A percentile compares a stretch with the other conserved stretches of the same genome.
Evolutionary conservation across 2,113 vertebrate species (phyloP).

Genomic region (Mirounga angustirostris): DNA sequence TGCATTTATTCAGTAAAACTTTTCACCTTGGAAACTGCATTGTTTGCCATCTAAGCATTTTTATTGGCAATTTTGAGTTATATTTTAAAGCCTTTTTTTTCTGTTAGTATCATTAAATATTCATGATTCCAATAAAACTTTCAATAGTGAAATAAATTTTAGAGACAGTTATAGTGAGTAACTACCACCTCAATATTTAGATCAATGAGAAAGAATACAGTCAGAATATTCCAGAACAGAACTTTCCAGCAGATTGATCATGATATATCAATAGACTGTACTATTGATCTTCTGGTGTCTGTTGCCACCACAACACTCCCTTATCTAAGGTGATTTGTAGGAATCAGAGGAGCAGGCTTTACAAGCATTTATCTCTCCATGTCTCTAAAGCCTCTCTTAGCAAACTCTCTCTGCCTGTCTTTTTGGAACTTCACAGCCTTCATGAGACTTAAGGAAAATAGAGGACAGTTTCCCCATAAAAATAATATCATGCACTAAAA

Average conservation of each 20-base stretch:
- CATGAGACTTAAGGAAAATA: neutral
- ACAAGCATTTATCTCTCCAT: neutral
- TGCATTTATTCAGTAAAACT: conserved; percentile 71
- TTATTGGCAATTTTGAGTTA: conserved; percentile 56
- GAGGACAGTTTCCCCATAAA: neutral
- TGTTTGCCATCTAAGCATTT: conserved; percentile 73
- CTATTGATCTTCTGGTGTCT: neutral
- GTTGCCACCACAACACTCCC: neutral
- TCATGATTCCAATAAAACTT: conserved; percentile 68
- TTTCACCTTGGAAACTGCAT: conserved; percentile 75
- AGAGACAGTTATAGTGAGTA: neutral
- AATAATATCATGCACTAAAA: neutral
- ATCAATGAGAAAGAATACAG: neutral
- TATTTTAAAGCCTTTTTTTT: conserved; percentile 67
- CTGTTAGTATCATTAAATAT: conserved; percentile 54
- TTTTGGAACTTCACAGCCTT: neutral
- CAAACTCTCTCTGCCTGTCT: neutral
- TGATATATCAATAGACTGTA: neutral
- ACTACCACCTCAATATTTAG: conserved; percentile 12
- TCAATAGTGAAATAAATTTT: conserved; percentile 58
- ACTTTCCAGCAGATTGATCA: neutral
- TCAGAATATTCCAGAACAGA: neutral
- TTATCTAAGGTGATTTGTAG: neutral
- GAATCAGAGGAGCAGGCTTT: neutral
- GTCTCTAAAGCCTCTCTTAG: neutral